phyloP scores from a whole-genome alignment of 2,888 invertebrate species.

The Drosophila putrida region DNA sequence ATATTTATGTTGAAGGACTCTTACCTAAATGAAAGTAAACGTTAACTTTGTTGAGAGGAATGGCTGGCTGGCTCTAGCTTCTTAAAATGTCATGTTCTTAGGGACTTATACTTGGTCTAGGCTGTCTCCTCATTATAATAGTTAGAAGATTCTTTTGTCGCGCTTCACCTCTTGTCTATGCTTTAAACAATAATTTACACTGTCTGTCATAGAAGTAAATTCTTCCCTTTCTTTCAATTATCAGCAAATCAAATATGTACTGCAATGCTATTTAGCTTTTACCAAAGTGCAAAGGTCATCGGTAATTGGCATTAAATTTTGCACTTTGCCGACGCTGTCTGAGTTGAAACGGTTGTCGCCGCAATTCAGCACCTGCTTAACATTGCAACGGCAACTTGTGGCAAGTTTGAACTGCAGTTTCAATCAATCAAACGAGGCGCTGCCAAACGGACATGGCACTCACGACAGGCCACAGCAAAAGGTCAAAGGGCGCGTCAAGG shows the following conservation, averaged over 20 bases:
- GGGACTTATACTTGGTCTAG: too few species aligned
- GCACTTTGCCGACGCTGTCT: conserved; percentile 22
- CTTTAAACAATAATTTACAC: neutral
- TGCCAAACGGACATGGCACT: conserved; percentile 60
- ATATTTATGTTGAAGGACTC: too few species aligned
- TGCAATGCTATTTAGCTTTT: neutral
- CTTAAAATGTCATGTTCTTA: too few species aligned
- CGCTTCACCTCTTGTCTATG: too few species aligned
- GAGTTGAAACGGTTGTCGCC: conserved; percentile 4
- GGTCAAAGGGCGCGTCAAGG: conserved; percentile 46
- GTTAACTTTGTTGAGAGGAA: too few species aligned
- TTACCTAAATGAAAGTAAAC: too few species aligned
- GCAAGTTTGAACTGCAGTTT: conserved; percentile 75
- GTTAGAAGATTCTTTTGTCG: too few species aligned
- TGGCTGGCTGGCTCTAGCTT: too few species aligned
- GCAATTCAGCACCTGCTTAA: conserved; percentile 18
- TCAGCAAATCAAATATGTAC: neutral
- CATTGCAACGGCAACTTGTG: conserved; percentile 35
- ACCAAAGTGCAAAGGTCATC: conserved; percentile 33
- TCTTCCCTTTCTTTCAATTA: neutral
- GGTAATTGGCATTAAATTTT: conserved; percentile 41
- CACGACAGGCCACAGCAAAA: conserved; percentile 40
- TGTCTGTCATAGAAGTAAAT: neutral
- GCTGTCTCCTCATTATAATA: too few species aligned
- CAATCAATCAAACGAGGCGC: conserved; percentile 79